phyloP scores from a whole-genome alignment of 2,888 invertebrate genomes.

The Leptinotarsa rubiginosa region DNA sequence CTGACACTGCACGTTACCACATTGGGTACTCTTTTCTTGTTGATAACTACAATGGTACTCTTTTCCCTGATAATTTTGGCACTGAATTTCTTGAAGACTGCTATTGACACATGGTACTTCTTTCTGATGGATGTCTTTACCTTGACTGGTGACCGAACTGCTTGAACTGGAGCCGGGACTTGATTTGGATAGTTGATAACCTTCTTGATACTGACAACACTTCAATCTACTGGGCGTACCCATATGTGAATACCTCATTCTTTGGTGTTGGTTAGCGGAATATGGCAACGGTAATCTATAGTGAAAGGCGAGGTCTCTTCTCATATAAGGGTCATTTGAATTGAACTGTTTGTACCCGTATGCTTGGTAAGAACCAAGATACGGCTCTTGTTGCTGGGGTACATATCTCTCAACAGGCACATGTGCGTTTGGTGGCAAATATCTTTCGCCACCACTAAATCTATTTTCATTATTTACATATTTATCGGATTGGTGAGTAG shows the following conservation, averaged over 20 bases:
- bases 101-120: conserved; percentile 49
- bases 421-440: conserved; percentile 77
- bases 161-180: conserved; percentile 68
- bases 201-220: conserved; percentile 64
- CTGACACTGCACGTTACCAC: conserved; percentile 56
- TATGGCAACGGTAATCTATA: conserved; percentile 70
- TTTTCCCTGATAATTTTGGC: conserved; percentile 61
- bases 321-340: conserved; percentile 69
- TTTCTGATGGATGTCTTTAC: conserved; percentile 55
- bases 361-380: conserved; percentile 66
- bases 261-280: conserved; percentile 63
- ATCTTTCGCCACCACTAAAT: conserved; percentile 66
- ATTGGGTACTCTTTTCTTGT: conserved; percentile 66
- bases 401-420: conserved; percentile 80
- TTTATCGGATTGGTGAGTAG: conserved; percentile 42
- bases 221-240: conserved; percentile 62
- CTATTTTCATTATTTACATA: conserved; percentile 53
- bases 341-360: conserved; percentile 53
- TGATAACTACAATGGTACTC: conserved; percentile 51
- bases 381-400: conserved; percentile 72
- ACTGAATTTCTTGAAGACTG: conserved; percentile 63
- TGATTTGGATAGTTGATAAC: conserved; percentile 61
- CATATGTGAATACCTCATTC: conserved; percentile 58
- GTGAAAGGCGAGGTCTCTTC: conserved; percentile 71
- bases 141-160: conserved; percentile 66